A percentile compares a stretch with the other conserved stretches of the same genome.
Conservation (phyloP, 2,888 invertebrate genomes). For the Torymus texanus region DNA sequence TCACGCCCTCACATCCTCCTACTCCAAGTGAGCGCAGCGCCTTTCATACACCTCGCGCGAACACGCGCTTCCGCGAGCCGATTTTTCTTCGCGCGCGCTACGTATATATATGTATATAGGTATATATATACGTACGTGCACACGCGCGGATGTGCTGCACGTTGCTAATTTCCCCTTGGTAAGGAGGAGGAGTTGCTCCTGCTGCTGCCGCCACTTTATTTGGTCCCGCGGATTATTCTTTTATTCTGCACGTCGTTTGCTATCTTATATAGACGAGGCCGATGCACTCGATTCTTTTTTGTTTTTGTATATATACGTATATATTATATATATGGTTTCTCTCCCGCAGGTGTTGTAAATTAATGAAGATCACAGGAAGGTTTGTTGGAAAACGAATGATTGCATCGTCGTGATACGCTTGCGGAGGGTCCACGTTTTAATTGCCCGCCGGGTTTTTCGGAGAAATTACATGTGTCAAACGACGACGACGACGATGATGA, state of each 20-base stretch:
- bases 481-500: not conserved
- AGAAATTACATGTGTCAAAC: constrained; percentile 30
- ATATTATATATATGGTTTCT: too few species aligned
- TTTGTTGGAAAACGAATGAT: not conserved
- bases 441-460: constrained; percentile 11
- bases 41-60: constrained; percentile 44
- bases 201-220: too few species aligned
- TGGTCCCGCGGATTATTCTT: too few species aligned
- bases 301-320: too few species aligned
- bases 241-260: too few species aligned
- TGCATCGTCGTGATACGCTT: not conserved
- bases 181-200: too few species aligned
- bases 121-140: not conserved
- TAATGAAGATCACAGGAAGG: too few species aligned
- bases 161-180: not conserved
- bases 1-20: constrained; percentile 75
- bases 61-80: constrained; percentile 13
- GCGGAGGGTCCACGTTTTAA: too few species aligned
- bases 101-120: too few species aligned
- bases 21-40: constrained; percentile 56
- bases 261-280: too few species aligned
- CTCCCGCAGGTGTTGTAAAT: too few species aligned
- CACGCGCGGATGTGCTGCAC: not conserved
- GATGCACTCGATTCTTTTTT: too few species aligned
- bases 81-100: constrained; percentile 46